phyloP scores from a whole-genome alignment of 64 coral and sea anemone species.

The Montipora foliosa region DNA sequence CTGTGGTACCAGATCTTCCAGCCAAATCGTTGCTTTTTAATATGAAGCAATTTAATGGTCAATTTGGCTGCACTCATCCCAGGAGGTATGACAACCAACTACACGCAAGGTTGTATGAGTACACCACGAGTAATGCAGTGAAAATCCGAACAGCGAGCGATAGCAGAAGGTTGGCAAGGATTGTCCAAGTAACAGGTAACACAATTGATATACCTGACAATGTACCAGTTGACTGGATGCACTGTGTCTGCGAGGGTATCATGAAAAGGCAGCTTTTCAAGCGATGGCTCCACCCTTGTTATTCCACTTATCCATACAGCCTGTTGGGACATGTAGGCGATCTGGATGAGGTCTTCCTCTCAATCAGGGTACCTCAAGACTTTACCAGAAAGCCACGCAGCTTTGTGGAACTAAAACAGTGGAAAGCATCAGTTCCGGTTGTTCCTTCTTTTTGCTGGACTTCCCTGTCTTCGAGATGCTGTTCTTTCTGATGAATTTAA shows the following conservation, averaged over 20 bases:
- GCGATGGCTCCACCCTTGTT: too few relatives aligned
- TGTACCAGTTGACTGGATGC: slow-evolving; percentile 73
- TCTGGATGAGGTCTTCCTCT: too few relatives aligned
- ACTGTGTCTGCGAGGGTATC: background rate
- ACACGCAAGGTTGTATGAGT: slow-evolving; percentile 38
- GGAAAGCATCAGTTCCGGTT: too few relatives aligned
- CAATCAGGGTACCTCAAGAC: too few relatives aligned
- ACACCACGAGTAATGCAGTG: background rate
- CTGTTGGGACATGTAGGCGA: too few relatives aligned
- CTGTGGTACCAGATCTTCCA: slow-evolving; percentile 57
- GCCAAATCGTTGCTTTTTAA: slow-evolving; percentile 58
- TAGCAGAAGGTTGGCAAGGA: background rate
- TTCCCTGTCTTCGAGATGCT: too few relatives aligned
- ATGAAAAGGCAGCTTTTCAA: too few relatives aligned
- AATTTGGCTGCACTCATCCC: slow-evolving; percentile 70
- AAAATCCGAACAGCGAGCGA: background rate
- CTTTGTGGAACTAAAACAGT: too few relatives aligned
- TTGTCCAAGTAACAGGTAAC: background rate
- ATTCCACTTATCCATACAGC: too few relatives aligned
- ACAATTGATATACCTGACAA: slow-evolving; percentile 57
- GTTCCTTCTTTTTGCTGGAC: too few relatives aligned
- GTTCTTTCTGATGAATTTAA: too few relatives aligned
- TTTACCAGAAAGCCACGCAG: too few relatives aligned
- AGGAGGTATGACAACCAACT: slow-evolving; percentile 19
- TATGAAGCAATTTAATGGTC: slow-evolving; percentile 63